A percentile compares a stretch with the other conserved stretches of the same genome.
Conservation (phyloP, 2,797 vertebrate genomes). For the Leptodactylus fallax region DNA sequence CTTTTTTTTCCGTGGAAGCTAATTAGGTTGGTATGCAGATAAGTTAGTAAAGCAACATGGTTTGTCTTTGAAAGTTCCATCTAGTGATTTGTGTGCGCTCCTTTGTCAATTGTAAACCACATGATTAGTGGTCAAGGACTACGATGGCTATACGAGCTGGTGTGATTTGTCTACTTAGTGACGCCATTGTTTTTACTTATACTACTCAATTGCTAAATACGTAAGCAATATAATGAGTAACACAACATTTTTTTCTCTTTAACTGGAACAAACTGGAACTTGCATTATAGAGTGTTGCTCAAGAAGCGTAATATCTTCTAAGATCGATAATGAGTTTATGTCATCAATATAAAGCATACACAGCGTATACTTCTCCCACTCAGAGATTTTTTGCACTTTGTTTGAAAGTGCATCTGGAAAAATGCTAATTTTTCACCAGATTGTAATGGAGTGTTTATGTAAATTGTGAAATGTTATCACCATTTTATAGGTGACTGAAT, state of each 20-base stretch:
- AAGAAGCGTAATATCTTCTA: not conserved
- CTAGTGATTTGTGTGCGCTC: not conserved
- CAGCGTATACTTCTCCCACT: too few species aligned
- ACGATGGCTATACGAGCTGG: not conserved
- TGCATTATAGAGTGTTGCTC: not conserved
- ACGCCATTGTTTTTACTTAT: not conserved
- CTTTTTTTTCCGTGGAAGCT: not conserved
- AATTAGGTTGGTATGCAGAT: slow-evolving; percentile 35
- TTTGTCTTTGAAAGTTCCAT: slow-evolving; percentile 4
- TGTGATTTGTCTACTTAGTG: slow-evolving; percentile 2
- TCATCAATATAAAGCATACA: not conserved
- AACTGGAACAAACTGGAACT: not conserved
- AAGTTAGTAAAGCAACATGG: slow-evolving; percentile 17
- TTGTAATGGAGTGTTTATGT: too few species aligned
- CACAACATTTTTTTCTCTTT: not conserved
- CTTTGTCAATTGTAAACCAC: not conserved
- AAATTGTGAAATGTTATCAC: too few species aligned
- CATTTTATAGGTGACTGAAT: too few species aligned
- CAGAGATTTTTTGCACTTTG: too few species aligned
- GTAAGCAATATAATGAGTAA: slow-evolving; percentile 1
- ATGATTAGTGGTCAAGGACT: slow-evolving; percentile 9
- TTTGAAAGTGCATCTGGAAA: too few species aligned
- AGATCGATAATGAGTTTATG: not conserved
- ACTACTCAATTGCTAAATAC: not conserved
- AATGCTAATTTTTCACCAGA: too few species aligned